Evolutionary conservation across 64 coral and sea anemone genomes (phyloP).

Genomic region (Trachythela sp.): DNA sequence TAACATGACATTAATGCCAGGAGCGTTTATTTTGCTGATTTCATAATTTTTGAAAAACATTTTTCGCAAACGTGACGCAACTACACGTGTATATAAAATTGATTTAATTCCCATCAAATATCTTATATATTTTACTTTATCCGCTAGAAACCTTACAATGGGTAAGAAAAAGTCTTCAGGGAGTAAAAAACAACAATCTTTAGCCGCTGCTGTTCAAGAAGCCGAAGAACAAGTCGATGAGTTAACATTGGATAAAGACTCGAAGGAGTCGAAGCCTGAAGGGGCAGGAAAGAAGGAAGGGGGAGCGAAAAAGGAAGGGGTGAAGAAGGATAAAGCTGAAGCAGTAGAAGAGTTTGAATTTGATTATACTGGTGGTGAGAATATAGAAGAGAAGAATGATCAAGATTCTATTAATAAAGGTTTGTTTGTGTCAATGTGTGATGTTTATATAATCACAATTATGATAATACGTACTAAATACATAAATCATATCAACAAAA

Average conservation of each 20-base stretch:
- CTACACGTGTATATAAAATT: background rate
- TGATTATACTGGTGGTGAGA: conserved; percentile 7
- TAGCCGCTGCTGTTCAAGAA: conserved; percentile 79
- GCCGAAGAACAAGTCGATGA: conserved; percentile 63
- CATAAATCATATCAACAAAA: too few relatives aligned
- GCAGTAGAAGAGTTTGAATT: background rate
- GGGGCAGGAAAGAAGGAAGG: background rate
- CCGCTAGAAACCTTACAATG: background rate
- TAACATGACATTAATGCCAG: too few relatives aligned
- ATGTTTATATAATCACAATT: background rate
- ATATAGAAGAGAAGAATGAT: background rate
- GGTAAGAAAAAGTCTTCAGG: conserved; percentile 50
- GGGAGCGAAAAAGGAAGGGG: background rate
- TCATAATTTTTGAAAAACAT: too few relatives aligned
- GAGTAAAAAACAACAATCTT: conserved; percentile 69
- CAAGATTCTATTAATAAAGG: background rate
- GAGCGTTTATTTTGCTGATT: too few relatives aligned
- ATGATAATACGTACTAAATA: background rate
- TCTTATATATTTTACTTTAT: background rate
- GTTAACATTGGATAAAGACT: conserved; percentile 40
- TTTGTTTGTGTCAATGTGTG: background rate
- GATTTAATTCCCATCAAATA: background rate
- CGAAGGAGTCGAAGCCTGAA: conserved; percentile 9
- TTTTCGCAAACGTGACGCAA: background rate
- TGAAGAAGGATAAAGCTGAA: background rate